Percentiles rank a stretch among this genome's conserved stretches.
Conservation (phyloP, 2,888 invertebrate genomes). For the Allygus modestus region DNA sequence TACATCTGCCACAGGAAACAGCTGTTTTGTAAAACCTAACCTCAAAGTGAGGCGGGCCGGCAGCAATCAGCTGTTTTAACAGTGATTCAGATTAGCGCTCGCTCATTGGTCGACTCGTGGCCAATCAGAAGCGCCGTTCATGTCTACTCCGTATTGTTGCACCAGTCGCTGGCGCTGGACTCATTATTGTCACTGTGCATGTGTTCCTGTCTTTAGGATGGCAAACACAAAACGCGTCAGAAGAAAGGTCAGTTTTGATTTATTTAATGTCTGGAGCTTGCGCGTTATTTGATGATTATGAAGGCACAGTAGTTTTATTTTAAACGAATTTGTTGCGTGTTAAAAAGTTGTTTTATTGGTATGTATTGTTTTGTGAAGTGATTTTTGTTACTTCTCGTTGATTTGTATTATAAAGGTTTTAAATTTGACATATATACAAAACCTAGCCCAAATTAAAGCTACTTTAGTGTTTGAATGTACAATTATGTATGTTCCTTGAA, state of each 20-base stretch:
- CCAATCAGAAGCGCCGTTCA: conserved; percentile 31
- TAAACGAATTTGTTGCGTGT: no score
- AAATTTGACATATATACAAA: no score
- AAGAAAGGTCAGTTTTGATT: conserved; percentile 37
- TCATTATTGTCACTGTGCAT: conserved; percentile 3
- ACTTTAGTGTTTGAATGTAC: no score
- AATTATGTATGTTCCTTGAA: no score
- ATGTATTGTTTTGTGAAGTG: no score
- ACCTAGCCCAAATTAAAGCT: no score
- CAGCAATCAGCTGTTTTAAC: conserved; percentile 38
- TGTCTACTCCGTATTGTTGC: conserved; percentile 36
- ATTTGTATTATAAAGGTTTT: no score
- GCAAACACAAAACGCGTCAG: conserved; percentile 12
- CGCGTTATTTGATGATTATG: no score
- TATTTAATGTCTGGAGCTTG: neutral
- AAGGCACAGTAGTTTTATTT: no score
- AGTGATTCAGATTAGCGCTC: conserved; percentile 30
- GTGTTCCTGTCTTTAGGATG: neutral
- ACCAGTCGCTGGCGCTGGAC: neutral
- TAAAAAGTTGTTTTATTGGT: no score
- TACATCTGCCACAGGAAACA: neutral
- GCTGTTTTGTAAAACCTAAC: conserved; percentile 14
- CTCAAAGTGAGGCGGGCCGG: conserved; percentile 29
- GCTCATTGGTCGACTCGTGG: conserved; percentile 15
- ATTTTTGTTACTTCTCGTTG: no score